Evolutionary conservation across 2,888 invertebrate species (phyloP), one percentile per base, ranked within the genome.

Genomic region (Phortica okadai): DNA sequence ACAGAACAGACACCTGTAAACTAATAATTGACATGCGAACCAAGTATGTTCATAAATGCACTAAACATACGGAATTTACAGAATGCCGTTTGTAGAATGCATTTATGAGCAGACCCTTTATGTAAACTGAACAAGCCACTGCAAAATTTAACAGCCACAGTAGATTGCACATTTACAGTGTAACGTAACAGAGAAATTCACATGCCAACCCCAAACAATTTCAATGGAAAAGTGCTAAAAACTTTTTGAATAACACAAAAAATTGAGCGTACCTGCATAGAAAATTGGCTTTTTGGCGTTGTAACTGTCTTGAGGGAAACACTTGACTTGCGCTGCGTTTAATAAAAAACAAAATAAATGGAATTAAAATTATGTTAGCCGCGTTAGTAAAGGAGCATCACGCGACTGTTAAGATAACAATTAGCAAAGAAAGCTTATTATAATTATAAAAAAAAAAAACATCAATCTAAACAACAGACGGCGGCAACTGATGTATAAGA

Each of bases 241-340:
- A 50, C 50, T 11, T 50, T 50, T 50, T 50, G 8, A 50, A 50
- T 50, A 50, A 50, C 14, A 6, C 50, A 62, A 70, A 69, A 50
- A 76, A 70, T 79, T 83, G 83, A 81, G 85, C 88, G 81, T 90
- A 90, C 90, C 90, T 90, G 90, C 91, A 91, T 91, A 76, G 90
- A 90, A 88, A 88, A 91, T 82, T 89, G 88, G 80, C 79, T 90
- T 87, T 91, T 90, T 76, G 90, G 89, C 84, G 91, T 80, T 80
- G 83, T 81, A 78, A 84, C 81, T 77, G 91, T 87, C 83, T 89
- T 91, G 73, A 86, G 80, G 79, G 87, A 86, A 80, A 89, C 85
- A 84, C 80, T 88, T 78, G 90, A 84, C 82, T 90, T 90, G 82
- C 90, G 90, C 91, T 90, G 90, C 83, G 81, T 83, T 75, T 77